Evolutionary conservation across 2,113 vertebrate genomes (phyloP).

Genomic region (Gymnocephalus cernua): DNA sequence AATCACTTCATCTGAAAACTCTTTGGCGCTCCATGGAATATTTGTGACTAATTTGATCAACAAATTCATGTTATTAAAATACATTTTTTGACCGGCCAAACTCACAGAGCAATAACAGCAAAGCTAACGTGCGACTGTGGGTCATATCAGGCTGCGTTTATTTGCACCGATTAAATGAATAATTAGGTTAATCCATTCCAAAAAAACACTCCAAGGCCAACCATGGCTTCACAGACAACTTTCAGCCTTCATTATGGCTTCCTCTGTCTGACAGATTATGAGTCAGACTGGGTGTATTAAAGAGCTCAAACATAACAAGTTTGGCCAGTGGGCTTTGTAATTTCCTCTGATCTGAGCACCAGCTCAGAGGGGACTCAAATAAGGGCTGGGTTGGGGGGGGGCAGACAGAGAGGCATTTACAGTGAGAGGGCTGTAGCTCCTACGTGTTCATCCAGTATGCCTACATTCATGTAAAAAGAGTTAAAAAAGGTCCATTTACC

Average conservation of each 20-base stretch:
- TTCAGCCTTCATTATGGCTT: conserved; percentile 8
- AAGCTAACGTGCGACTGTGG: background rate
- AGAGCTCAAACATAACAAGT: conserved; percentile 57
- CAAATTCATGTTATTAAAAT: background rate
- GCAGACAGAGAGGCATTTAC: conserved; percentile 26
- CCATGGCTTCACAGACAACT: conserved; percentile 25
- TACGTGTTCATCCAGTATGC: background rate
- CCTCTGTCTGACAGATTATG: conserved; percentile 45
- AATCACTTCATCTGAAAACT: conserved; percentile 2
- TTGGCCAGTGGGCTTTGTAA: conserved; percentile 50
- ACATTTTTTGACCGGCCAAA: background rate
- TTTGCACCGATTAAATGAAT: conserved; percentile 37
- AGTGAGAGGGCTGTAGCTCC: background rate
- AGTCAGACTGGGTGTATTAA: conserved; percentile 54
- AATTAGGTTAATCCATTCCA: conserved; percentile 24
- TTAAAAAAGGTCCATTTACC: background rate
- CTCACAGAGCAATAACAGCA: background rate
- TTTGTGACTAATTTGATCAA: background rate
- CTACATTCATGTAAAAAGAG: background rate
- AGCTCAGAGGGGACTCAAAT: conserved; percentile 16
- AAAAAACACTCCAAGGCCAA: conserved; percentile 1
- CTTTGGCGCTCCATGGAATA: background rate
- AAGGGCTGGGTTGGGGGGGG: background rate
- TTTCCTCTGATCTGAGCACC: conserved; percentile 59
- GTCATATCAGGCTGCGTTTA: conserved; percentile 14